Evolutionary conservation across 2,113 vertebrate species (phyloP).

Genomic region (Callocephalon fimbriatum): DNA sequence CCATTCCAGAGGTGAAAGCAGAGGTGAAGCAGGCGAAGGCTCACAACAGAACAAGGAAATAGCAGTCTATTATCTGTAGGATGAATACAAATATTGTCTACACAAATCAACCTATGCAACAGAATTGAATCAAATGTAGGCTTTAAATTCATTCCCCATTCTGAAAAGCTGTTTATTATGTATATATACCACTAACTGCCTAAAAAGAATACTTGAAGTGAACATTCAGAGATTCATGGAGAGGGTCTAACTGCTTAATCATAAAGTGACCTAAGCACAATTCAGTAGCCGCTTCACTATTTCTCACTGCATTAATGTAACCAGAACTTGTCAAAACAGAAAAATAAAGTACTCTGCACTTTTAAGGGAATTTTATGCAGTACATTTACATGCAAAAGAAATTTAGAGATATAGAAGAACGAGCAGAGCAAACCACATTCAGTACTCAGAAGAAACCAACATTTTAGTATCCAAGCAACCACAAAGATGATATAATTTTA

Average conservation of each 20-base stretch:
- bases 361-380: background rate
- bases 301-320: background rate
- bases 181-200: background rate
- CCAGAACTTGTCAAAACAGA: background rate
- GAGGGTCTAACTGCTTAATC: background rate
- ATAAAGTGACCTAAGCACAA: background rate
- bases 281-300: background rate
- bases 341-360: background rate
- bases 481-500: background rate
- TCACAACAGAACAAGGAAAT: background rate
- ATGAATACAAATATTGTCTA: background rate
- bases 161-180: background rate
- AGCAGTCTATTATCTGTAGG: background rate
- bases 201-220: background rate
- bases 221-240: background rate
- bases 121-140: background rate
- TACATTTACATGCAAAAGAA: background rate
- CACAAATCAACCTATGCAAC: background rate
- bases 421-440: background rate
- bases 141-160: background rate
- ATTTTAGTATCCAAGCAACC: slow-evolving; percentile 30
- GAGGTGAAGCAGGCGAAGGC: background rate
- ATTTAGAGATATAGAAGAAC: background rate
- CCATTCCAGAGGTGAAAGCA: background rate
- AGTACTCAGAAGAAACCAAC: background rate